Percentiles rank a stretch among this genome's conserved stretches.
Conservation (phyloP, 2,888 invertebrate genomes). For the Opisthograptis luteolata region DNA sequence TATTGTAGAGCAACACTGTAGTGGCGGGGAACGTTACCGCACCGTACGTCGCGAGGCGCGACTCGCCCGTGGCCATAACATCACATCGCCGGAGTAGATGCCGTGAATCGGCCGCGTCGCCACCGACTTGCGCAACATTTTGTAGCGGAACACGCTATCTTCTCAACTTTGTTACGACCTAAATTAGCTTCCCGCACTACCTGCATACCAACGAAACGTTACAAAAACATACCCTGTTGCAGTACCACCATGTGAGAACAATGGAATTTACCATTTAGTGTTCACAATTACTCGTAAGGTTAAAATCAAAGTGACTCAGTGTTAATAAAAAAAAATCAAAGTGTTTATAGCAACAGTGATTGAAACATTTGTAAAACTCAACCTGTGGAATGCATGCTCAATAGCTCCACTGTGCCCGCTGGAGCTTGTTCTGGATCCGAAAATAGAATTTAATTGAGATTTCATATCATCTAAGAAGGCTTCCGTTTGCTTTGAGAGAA, state of each 20-base stretch:
- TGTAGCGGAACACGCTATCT: constrained; percentile 48
- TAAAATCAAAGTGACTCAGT: constrained; percentile 71
- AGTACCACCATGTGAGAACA: constrained; percentile 45
- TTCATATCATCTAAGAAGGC: constrained; percentile 50
- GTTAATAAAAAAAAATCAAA: constrained; percentile 61
- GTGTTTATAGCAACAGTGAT: constrained; percentile 65
- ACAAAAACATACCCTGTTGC: constrained; percentile 5
- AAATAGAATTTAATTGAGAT: constrained; percentile 56
- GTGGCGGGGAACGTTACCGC: constrained; percentile 21
- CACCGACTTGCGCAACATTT: constrained; percentile 33
- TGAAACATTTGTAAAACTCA: constrained; percentile 50
- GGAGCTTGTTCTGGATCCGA: constrained; percentile 45
- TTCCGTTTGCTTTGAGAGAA: constrained; percentile 50
- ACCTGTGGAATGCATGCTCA: constrained; percentile 61
- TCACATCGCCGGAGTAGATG: constrained; percentile 63
- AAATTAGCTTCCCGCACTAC: constrained; percentile 34
- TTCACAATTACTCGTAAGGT: constrained; percentile 54
- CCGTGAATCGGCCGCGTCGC: constrained; percentile 64
- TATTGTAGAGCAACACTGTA: too few relatives aligned
- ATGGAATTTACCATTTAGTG: constrained; percentile 40
- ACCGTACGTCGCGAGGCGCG: constrained; percentile 38
- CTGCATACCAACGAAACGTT: constrained; percentile 1
- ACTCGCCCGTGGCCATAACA: constrained; percentile 20
- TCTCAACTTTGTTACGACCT: constrained; percentile 53
- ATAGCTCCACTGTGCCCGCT: constrained; percentile 43